A percentile compares a stretch with the other conserved stretches of the same genome.
phyloP scores from a whole-genome alignment of 2,113 vertebrate genomes.

The Psammodynastes pulverulentus region DNA sequence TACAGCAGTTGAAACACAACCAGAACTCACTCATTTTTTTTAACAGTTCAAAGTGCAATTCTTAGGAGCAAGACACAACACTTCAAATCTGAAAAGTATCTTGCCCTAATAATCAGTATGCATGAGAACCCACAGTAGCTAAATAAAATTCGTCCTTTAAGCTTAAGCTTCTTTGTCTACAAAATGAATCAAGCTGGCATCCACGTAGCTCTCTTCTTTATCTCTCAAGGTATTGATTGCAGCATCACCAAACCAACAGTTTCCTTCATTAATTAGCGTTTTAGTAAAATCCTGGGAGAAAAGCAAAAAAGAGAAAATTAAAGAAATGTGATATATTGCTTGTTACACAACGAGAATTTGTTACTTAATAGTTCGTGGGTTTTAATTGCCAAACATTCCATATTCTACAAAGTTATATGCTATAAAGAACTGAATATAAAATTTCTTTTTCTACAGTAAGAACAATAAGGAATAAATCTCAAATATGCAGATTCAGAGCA shows the following conservation, averaged over 20 bases:
- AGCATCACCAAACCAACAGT: constrained; percentile 50
- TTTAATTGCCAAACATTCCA: not conserved
- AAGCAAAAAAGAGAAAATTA: not conserved
- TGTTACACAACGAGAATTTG: not conserved
- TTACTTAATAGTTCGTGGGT: not conserved
- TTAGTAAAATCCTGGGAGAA: constrained; percentile 54
- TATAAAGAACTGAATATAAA: not conserved
- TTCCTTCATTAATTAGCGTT: constrained; percentile 51
- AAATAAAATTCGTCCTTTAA: constrained; percentile 19
- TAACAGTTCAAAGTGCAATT: constrained; percentile 63
- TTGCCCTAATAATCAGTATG: constrained; percentile 36
- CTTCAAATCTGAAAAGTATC: constrained; percentile 33
- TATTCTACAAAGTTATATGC: not conserved
- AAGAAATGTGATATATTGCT: not conserved
- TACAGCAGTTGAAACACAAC: constrained; percentile 94
- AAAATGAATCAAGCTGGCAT: constrained; percentile 18
- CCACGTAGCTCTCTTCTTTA: constrained; percentile 27
- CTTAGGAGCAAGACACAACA: constrained; percentile 41
- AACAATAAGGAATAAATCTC: not conserved
- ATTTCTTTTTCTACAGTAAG: not conserved
- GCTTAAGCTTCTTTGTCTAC: constrained; percentile 27
- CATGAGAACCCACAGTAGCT: constrained; percentile 26
- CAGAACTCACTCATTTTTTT: constrained; percentile 86
- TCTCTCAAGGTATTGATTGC: constrained; percentile 42
- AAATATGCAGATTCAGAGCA: not conserved